Evolutionary conservation across 2,797 vertebrate species (phyloP), one percentile per base, ranked within the genome.

Genomic region (Lagorchestes hirsutus): DNA sequence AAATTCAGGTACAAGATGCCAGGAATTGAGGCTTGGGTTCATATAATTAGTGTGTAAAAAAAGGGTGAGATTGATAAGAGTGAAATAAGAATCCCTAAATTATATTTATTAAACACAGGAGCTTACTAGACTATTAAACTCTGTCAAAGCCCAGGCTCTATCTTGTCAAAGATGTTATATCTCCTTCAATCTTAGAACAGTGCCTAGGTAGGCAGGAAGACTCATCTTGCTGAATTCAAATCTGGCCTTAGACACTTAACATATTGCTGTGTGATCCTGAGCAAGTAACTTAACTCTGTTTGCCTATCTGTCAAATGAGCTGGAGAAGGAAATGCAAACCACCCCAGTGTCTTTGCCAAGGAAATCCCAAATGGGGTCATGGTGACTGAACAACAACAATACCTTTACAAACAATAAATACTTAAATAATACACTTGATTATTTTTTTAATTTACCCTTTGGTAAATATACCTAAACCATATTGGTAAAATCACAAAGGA

Each of bases 31-130:
- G 11, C 5, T n/a, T 74, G n/a, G 22, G 67, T 74, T 74, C 67
- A 74, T 40, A 74, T 40, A 74, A 74, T 40, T 22, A 40, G n/a
- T 40, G n/a, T 8, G 5, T 40, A 74, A 90, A 94, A 18, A 82
- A 14, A 58, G 28, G n/a, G 82, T 34, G 34, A 93, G 93, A 56
- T 59, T 2, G 52, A 14, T 54, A 22, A 91, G 94, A 94, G 16
- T 95, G 57, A 96, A 74, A 58, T 55, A 50, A 29, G n/a, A 55
- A n/a, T n/a, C 62, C 34, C 34, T 74, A 74, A 74, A 74, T 6
- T 74, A 40, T 40, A 8, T 22, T 74, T 74, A 74, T 74, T 40
- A 40, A 40, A 74, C 34, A 40, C 67, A 74, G 5, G 16, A n/a
- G 16, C 5, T 74, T 40, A 74, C 34, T 22, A n/a, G 34, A n/a